Evolutionary conservation across 2,888 invertebrate species (phyloP), one percentile per base, ranked within the genome.

Genomic region (Saturnia japonica): DNA sequence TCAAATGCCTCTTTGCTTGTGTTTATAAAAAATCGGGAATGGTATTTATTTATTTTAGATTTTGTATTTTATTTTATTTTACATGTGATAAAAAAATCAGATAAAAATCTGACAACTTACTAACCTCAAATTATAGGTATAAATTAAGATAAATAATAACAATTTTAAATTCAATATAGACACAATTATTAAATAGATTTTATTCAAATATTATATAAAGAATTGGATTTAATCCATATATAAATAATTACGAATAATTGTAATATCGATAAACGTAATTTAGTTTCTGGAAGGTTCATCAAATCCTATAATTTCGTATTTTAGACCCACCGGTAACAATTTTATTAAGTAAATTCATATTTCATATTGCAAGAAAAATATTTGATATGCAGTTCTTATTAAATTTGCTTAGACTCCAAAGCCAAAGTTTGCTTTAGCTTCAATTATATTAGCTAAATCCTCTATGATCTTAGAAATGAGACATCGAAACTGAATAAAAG

Each of bases 1-100:
- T 85, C 0, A 91, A 88, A 77, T 95, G 95, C 72, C 83, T 94
- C 8, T 86, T 94, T 34, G 93, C 94, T 19, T 95, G 95, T 73
- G 85, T 88, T 42, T 92, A 92, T 71, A 94, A 91, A 74, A 88
- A 88, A 69, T 78, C 88, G 66, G 94, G 93, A 76, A 86, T 94
- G 84, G 95, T 95, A 85, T 89, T 19, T 2, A 25, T 60, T 19
- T 60, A 60, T 28, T n/a, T n/a, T n/a, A n/a, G n/a, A n/a, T n/a
- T n/a, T n/a, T n/a, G n/a, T n/a, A n/a, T n/a, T n/a, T n/a, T n/a
- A n/a, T n/a, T n/a, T n/a, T n/a, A n/a, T n/a, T n/a, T n/a, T n/a
- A n/a, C n/a, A n/a, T n/a, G n/a, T n/a, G n/a, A n/a, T n/a, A n/a
- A n/a, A n/a, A n/a, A n/a, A n/a, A n/a, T n/a, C n/a, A n/a, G n/a